Percentiles rank a stretch among this genome's conserved stretches.
Conservation (phyloP, 2,888 invertebrate species). For the Neoitamus cyanurus region DNA sequence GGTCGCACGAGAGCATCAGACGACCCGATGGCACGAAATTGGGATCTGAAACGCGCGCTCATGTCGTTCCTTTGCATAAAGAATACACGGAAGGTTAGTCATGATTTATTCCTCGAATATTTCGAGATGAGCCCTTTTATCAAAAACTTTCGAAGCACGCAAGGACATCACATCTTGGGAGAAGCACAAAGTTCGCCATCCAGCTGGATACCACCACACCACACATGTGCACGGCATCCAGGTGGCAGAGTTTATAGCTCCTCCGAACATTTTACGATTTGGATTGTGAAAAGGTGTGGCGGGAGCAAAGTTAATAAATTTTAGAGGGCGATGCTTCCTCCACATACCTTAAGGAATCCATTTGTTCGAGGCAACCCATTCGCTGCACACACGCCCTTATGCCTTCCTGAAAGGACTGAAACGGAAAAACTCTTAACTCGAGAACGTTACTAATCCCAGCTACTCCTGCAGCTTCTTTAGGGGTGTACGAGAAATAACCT, state of each 20-base stretch:
- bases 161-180: not conserved
- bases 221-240: not conserved
- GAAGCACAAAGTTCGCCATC: not conserved
- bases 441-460: not conserved
- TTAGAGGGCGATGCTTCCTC: not conserved
- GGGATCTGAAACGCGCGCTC: not conserved
- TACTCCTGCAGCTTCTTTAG: too few species aligned
- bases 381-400: not conserved
- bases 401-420: not conserved
- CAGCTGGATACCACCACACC: not conserved
- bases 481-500: too few species aligned
- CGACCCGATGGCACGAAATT: not conserved
- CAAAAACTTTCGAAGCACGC: not conserved
- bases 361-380: not conserved
- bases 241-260: not conserved
- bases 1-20: not conserved
- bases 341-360: not conserved
- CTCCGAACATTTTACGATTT: not conserved
- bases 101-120: not conserved
- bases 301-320: not conserved
- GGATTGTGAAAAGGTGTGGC: not conserved
- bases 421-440: not conserved
- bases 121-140: not conserved
- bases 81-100: not conserved
- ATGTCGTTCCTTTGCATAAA: not conserved